Base-by-base conservation (phyloP, 2,797 vertebrate genomes). In the Neosilurus hyrtlii region DNA sequence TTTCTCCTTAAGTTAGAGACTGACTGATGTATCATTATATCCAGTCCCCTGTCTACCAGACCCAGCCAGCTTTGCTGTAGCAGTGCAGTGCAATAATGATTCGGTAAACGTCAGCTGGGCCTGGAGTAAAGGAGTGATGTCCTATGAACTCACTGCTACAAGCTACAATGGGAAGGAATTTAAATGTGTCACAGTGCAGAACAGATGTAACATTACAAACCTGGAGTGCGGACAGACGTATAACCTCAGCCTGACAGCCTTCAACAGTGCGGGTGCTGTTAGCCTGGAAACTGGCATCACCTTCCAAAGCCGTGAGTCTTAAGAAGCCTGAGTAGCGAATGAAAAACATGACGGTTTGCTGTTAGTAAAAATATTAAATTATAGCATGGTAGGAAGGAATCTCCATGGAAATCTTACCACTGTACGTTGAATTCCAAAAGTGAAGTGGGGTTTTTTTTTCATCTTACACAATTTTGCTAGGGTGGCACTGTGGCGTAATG, bases 221-320 rank as follows among this genome's bases (percentile, higher is more conserved):
- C 89, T 95, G 67, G 71, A 83, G 67, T 95, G 94, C 30, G 92
- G 94, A 52, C 89, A 93, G 81, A 88, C 24, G 0, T 95, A 95
- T 61, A 90, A 62, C 22, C n/a, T 95, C 82, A 92, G 59, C 51
- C 51, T 95, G 12, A 84, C 85, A 4, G 79, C 88, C 82, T 56
- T 91, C 84, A 91, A 86, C 61, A 65, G 88, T 0, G 65, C 84
- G 37, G 94, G 94, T 82, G 52, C 84, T 15, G 85, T 65, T 16
- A 87, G 89, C 61, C 86, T 72, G 2, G 24, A 18, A 3, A 83
- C 87, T 0, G 56, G 65, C 4, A 82, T 89, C 63, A 87, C 85
- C 73, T 89, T 94, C 86, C 87, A 82, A 75, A 93, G 94, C 86
- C 86, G 95, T 95, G 87, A 94, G 94, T 93, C 24, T 22, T 54